These are phyloP conservation scores for Andrena bicolor DNA, from an alignment of 2,888 invertebrate genomes.

Conservation along the genomic window DNA sequence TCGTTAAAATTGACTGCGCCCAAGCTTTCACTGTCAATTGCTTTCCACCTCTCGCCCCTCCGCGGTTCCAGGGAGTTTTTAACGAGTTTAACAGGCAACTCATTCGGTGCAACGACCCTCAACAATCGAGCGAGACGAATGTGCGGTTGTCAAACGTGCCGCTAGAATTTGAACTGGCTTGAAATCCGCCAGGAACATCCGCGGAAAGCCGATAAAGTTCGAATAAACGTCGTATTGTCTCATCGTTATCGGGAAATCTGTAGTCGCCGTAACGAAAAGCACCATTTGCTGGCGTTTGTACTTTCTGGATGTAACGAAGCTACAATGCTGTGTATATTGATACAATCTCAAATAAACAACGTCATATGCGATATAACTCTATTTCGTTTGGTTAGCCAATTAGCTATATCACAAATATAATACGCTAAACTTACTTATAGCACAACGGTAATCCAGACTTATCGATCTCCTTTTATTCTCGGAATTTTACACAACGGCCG, in stretches of 20 bases:
- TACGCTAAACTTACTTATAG: too few relatives aligned
- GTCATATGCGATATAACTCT: too few relatives aligned
- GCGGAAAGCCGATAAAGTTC: constrained; percentile 12
- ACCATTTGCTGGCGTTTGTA: background rate
- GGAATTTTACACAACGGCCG: background rate
- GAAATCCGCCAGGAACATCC: background rate
- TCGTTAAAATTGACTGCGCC: constrained; percentile 55
- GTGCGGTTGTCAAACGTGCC: constrained; percentile 37
- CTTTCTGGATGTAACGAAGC: too few relatives aligned
- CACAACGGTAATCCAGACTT: too few relatives aligned
- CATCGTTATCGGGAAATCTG: background rate
- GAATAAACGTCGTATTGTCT: constrained; percentile 32
- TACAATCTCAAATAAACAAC: too few relatives aligned
- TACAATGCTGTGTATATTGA: too few relatives aligned
- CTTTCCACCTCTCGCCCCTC: background rate
- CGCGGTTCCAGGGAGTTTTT: constrained; percentile 31
- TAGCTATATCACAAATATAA: too few relatives aligned
- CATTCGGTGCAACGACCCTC: constrained; percentile 65
- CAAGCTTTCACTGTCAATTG: constrained; percentile 52
- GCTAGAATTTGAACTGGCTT: background rate
- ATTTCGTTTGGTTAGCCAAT: too few relatives aligned
- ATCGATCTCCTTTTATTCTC: background rate
- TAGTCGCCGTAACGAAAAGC: background rate
- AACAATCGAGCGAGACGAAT: constrained; percentile 43
- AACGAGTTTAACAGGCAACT: constrained; percentile 65